These are phyloP conservation scores for Erynnis tages DNA, from an alignment of 2,888 invertebrate genomes.

Conservation along the genomic window DNA sequence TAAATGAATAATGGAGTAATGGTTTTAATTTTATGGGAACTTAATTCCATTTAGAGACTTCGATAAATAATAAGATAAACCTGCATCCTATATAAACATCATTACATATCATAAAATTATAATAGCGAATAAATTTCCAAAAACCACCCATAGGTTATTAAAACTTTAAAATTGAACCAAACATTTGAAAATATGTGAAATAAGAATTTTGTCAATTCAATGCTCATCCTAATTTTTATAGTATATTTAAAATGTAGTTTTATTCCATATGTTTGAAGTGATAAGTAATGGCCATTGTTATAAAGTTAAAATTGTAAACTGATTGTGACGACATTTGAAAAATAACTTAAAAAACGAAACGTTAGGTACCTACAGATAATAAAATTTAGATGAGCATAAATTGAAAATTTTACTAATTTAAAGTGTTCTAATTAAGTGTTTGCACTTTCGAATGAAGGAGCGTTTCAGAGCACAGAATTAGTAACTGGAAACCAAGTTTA, in stretches of 20 bases:
- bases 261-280: too few species aligned
- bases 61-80: slow-evolving; percentile 5
- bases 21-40: slow-evolving; percentile 66
- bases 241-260: too few species aligned
- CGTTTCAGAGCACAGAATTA: slow-evolving; percentile 58
- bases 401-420: slow-evolving; percentile 43
- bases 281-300: too few species aligned
- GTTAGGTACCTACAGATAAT: slow-evolving; percentile 6
- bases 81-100: slow-evolving; percentile 38
- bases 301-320: too few species aligned
- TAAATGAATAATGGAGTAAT: slow-evolving; percentile 56
- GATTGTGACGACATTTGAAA: not conserved
- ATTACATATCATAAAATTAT: slow-evolving; percentile 43
- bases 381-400: slow-evolving; percentile 70
- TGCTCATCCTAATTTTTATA: slow-evolving; percentile 66
- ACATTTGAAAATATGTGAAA: slow-evolving; percentile 81
- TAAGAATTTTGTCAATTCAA: slow-evolving; percentile 58
- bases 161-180: slow-evolving; percentile 48
- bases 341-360: not conserved
- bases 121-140: slow-evolving; percentile 15
- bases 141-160: slow-evolving; percentile 37
- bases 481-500: slow-evolving; percentile 14
- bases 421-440: slow-evolving; percentile 44
- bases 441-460: slow-evolving; percentile 48
- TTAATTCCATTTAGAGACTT: slow-evolving; percentile 75